Evolutionary conservation across 2,797 vertebrate species (phyloP), one percentile per base, ranked within the genome.

Genomic region (Peromyscus aztecus): DNA sequence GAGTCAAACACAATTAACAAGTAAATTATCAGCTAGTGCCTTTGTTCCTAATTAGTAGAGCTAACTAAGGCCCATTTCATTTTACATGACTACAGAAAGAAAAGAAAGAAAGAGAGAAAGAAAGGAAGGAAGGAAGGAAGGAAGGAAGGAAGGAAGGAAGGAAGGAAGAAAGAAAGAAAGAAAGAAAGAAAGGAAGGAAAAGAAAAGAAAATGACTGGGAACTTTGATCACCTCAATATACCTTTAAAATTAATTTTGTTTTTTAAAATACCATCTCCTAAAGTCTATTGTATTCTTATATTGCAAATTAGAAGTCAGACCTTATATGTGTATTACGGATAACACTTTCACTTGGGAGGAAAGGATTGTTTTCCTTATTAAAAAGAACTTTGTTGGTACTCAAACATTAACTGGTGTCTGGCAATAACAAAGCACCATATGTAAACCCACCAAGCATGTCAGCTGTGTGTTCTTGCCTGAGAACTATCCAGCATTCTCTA

Each of bases 231-330:
- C 37, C 24, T 67, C 4, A 0, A 29, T 89, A 37, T 90, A 77
- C 24, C 34, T 94, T 90, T 86, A 89, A 97, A 94, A 52, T 61
- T 77, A 94, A 91, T 71, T 89, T 34, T n/a, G 6, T 52, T 77
- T 69, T 89, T 52, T 14, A 52, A 94, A 91, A 95, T 61, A 95
- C 34, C 55, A 24, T 86, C 63, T n/a, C 40, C 82, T 17, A 78
- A 97, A 96, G 49, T 29, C 29, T 91, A 77, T 37, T 93, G 6
- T 4, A 71, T 61, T 43, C 52, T 95, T 78, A 13, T 43, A 75
- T 40, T 90, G 21, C 5, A 78, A 89, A 63, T 37, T 29, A 37
- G 94, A 59, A 91, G 40, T 31, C 27, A 61, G 31, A 14, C 61
- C 63, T 12, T 29, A 4, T 6, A 1, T 9, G 75, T 81, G 9